Percentiles rank a stretch among this genome's conserved stretches.
These are phyloP conservation scores for Genyomyrus donnyi DNA, from an alignment of 2,113 vertebrate species.

Conservation along the genomic window DNA sequence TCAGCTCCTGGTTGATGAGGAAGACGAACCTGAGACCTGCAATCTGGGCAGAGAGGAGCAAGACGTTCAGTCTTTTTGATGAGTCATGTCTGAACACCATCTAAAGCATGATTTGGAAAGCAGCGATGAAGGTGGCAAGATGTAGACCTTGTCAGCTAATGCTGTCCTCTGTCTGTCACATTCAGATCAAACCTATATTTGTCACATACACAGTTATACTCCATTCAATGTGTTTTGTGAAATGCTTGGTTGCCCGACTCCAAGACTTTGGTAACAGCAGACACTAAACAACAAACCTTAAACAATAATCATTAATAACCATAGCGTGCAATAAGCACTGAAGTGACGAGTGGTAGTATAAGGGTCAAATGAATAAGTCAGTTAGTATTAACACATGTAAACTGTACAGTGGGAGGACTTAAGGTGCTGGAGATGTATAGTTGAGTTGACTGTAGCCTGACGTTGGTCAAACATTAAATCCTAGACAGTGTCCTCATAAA, in stretches of 20 bases:
- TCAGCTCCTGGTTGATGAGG: slow-evolving; percentile 92
- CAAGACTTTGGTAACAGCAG: not conserved
- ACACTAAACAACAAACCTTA: not conserved
- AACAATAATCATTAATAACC: not conserved
- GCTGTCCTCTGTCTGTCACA: not conserved
- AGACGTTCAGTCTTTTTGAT: not conserved
- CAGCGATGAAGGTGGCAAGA: not conserved
- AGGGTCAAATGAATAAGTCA: not conserved
- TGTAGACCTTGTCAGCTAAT: not conserved
- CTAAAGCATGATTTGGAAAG: not conserved
- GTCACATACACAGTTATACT: not conserved
- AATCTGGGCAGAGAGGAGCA: slow-evolving; percentile 59
- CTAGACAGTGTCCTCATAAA: not conserved
- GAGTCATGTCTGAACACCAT: not conserved
- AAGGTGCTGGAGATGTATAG: not conserved
- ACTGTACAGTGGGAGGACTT: not conserved
- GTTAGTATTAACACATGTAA: not conserved
- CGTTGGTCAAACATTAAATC: not conserved
- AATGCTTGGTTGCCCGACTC: not conserved
- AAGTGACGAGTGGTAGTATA: not conserved
- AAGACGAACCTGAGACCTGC: slow-evolving; percentile 91
- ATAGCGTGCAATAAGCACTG: not conserved
- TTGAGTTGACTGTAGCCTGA: not conserved
- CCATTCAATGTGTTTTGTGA: not conserved
- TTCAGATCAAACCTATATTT: not conserved